Evolutionary conservation across 2,888 invertebrate species (phyloP).

Genomic region (Lithophane leautieri): DNA sequence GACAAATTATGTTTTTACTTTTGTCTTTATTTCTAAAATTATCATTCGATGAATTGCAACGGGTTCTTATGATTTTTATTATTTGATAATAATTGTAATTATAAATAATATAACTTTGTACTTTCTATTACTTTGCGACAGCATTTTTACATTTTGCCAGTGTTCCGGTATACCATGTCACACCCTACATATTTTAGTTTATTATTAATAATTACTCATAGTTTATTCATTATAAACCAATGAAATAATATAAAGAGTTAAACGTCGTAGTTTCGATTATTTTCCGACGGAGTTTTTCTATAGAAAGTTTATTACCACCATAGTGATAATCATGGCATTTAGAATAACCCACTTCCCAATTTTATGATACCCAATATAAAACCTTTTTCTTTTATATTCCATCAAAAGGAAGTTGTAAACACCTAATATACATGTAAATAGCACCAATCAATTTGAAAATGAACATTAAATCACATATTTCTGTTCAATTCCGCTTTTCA

Average conservation of each 20-base stretch:
- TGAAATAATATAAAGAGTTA: constrained; percentile 24
- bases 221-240: too few relatives aligned
- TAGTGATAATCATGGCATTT: constrained; percentile 59
- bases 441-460: constrained; percentile 56
- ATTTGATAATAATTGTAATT: constrained; percentile 7
- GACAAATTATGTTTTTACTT: constrained; percentile 26
- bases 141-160: background rate
- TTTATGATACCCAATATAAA: constrained; percentile 56
- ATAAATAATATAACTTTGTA: constrained; percentile 14
- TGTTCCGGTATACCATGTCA: too few relatives aligned
- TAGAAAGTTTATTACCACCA: constrained; percentile 61
- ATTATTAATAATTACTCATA: too few relatives aligned
- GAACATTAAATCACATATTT: constrained; percentile 56
- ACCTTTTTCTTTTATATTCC: constrained; percentile 37
- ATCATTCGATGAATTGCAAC: background rate
- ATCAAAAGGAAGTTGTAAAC: constrained; percentile 63
- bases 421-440: constrained; percentile 55
- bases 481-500: constrained; percentile 44
- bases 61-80: background rate
- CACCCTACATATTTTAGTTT: too few relatives aligned
- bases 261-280: constrained; percentile 40
- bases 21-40: background rate
- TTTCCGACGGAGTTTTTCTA: constrained; percentile 34
- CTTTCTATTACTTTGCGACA: constrained; percentile 46
- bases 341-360: constrained; percentile 54